A percentile compares a stretch with the other conserved stretches of the same genome.
These are phyloP conservation scores for Calyptommatus sinebrachiatus DNA, from an alignment of 2,113 vertebrate species.

Conservation along the genomic window DNA sequence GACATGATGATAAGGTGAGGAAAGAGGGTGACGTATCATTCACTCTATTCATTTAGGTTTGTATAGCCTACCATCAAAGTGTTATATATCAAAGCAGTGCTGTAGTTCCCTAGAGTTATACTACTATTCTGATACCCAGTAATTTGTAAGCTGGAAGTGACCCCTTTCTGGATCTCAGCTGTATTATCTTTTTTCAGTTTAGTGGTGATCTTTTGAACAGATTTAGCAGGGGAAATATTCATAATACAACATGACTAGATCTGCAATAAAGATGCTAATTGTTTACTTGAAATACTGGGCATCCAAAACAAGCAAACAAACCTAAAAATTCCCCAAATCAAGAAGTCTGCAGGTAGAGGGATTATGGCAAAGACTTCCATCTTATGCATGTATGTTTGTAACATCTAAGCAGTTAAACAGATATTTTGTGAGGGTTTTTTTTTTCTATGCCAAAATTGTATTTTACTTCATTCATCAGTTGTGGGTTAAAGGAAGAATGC, in stretches of 20 bases:
- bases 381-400: neutral
- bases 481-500: neutral
- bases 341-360: neutral
- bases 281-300: neutral
- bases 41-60: constrained; percentile 28
- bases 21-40: constrained; percentile 9
- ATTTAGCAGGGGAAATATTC: neutral
- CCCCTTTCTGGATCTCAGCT: constrained; percentile 6
- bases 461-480: neutral
- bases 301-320: neutral
- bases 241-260: neutral
- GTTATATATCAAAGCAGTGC: constrained; percentile 23
- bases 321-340: neutral
- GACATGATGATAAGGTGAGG: constrained; percentile 8
- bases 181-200: neutral
- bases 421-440: neutral
- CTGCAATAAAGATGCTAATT: neutral
- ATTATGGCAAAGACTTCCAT: neutral
- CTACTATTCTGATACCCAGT: constrained; percentile 12
- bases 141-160: constrained; percentile 4
- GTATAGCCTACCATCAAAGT: constrained; percentile 30
- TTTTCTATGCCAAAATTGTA: neutral
- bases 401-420: neutral
- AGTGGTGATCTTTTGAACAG: neutral
- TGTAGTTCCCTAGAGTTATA: constrained; percentile 28